Base-by-base conservation (phyloP, 2,797 vertebrate genomes). In the Falco peregrinus region DNA sequence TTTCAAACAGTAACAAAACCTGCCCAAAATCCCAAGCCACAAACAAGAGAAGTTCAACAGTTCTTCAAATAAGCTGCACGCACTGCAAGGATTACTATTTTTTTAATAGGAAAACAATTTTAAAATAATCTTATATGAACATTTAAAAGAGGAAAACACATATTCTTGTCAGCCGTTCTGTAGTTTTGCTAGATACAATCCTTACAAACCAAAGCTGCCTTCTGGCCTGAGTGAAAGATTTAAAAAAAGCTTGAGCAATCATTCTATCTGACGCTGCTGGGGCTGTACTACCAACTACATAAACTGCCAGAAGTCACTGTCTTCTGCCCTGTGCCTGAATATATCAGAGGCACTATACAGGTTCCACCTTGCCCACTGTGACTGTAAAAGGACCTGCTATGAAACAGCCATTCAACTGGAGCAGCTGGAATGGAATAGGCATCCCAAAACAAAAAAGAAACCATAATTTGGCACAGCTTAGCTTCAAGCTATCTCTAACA, bases 401-500 rank as follows among this genome's bases (percentile, higher is more conserved):
- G 0, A 43, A 81, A 57, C 19, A 45, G 50, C 16, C 45, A 28
- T 57, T 50, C 35, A 25, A 39, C 11, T 0, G 0, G 21, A 4
- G 28, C 29, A 39, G n/a, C 13, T 50, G 29, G 31, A 43, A 43
- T 43, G 41, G 41, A 75, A 75, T 5, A 68, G n/a, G 54, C 43
- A 79, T 15, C 33, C 41, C 64, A 50, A 35, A 48, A 16, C 8
- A 63, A 67, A 87, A 47, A 26, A 29, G 59, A 81, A 97, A 81
- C 60, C 20, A 15, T 5, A 64, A 81, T 15, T 76, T 10, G 47
- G 86, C 90, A 94, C 65, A 68, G 24, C 17, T 65, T 71, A 68
- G 84, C 54, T 93, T 93, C 87, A 77, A 84, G 94, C 60, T 90
- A 61, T 54, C 35, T 86, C 76, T 50, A 70, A 48, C 21, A 12